phyloP scores from a whole-genome alignment of 2,797 vertebrate species.

The Phoxinus dragarum region DNA sequence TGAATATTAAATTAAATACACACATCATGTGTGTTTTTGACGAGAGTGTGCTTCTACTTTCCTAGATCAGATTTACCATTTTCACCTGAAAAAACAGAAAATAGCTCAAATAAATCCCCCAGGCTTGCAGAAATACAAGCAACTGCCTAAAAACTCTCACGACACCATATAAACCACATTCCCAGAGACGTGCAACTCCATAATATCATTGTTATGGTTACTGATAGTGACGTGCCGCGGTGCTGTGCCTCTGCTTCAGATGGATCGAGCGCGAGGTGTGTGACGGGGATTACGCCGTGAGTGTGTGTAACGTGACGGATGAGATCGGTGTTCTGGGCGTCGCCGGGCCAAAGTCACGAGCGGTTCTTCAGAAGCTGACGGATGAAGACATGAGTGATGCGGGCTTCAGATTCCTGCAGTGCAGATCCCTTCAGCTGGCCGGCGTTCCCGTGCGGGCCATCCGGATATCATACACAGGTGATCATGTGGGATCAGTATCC shows the following conservation, averaged over 20 bases:
- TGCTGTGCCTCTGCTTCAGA: constrained; percentile 69
- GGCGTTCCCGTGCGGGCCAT: constrained; percentile 84
- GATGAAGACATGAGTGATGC: constrained; percentile 85
- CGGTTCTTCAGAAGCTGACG: constrained; percentile 93
- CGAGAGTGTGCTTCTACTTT: no score
- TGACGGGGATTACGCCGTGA: constrained; percentile 81
- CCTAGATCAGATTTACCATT: no score
- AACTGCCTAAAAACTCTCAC: no score
- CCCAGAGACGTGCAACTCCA: no score
- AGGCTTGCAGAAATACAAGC: no score
- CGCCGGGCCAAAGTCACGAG: constrained; percentile 87
- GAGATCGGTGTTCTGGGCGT: constrained; percentile 90
- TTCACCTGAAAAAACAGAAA: no score
- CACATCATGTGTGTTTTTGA: not conserved
- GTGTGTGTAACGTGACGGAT: constrained; percentile 89
- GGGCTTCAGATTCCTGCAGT: constrained; percentile 91
- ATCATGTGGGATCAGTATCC: fast-evolving
- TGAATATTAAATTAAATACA: no score
- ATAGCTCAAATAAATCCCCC: no score
- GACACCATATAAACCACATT: no score
- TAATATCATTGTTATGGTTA: no score
- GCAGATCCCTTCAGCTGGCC: constrained; percentile 83
- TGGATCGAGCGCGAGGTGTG: constrained; percentile 89
- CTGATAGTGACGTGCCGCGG: not conserved
- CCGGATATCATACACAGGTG: constrained; percentile 97